Percentiles rank a stretch among this genome's conserved stretches.
Conservation (phyloP, 2,113 vertebrate genomes). For the Nyctereutes procyonoides region DNA sequence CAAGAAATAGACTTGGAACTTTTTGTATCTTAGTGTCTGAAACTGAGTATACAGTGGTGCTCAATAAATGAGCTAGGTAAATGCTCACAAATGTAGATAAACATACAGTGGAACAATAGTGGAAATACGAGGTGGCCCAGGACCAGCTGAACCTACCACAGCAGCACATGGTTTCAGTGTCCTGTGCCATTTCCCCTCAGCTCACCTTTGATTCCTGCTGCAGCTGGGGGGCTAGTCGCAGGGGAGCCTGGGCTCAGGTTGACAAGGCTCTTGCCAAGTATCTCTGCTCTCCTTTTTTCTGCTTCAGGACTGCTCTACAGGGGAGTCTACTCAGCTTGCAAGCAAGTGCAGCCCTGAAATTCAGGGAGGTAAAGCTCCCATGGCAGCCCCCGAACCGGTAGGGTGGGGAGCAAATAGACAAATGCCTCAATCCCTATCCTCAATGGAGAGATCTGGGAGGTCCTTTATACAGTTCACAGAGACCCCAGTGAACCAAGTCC, state of each 20-base stretch:
- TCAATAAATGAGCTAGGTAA: not conserved
- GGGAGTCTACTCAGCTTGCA: not conserved
- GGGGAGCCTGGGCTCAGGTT: fast-evolving
- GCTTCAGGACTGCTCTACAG: not conserved
- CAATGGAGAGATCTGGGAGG: not conserved
- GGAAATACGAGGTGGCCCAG: not conserved
- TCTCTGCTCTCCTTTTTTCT: not conserved
- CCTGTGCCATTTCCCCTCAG: not conserved
- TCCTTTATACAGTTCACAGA: not conserved
- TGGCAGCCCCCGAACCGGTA: not conserved
- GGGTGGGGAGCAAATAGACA: not conserved
- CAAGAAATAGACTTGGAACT: not conserved
- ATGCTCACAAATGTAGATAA: not conserved
- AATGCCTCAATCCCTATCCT: not conserved
- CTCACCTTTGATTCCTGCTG: not conserved
- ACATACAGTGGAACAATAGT: not conserved
- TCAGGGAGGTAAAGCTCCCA: not conserved
- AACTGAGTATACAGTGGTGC: not conserved
- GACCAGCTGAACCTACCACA: not conserved
- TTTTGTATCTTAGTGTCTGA: not conserved
- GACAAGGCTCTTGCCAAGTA: not conserved
- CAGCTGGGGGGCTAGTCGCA: not conserved
- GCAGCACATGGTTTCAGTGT: too few relatives aligned
- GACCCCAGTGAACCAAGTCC: fast-evolving
- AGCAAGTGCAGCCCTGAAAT: not conserved